Conservation (phyloP, 2,888 invertebrate species). For the Drosophila glabriapex region DNA sequence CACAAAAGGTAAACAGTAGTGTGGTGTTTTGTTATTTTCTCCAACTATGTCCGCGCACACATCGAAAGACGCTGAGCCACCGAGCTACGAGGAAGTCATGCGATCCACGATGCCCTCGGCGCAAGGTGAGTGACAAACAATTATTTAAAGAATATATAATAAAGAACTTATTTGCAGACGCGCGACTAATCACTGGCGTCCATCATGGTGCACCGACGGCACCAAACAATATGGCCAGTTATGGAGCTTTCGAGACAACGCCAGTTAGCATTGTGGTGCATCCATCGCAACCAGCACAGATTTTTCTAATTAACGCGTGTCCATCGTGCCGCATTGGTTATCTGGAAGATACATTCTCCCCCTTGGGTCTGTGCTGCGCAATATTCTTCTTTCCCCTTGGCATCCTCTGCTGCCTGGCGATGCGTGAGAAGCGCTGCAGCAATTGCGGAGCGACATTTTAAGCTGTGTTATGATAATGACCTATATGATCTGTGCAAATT, state of each 20-base stretch:
- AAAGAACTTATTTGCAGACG: constrained; percentile 38
- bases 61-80: constrained; percentile 85
- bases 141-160: neutral
- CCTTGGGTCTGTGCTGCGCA: constrained; percentile 91
- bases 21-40: neutral
- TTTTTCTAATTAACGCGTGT: constrained; percentile 94
- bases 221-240: constrained; percentile 62
- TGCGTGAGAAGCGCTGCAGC: constrained; percentile 93
- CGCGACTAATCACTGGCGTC: constrained; percentile 63
- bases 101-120: constrained; percentile 36
- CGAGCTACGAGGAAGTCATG: constrained; percentile 86
- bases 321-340: constrained; percentile 95
- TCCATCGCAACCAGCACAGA: constrained; percentile 87
- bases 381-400: constrained; percentile 91
- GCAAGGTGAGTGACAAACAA: constrained; percentile 40
- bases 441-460: constrained; percentile 94
- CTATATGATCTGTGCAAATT: constrained; percentile 9
- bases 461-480: constrained; percentile 12
- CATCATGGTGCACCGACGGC: constrained; percentile 65
- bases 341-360: constrained; percentile 94
- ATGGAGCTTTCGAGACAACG: constrained; percentile 86
- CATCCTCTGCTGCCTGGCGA: constrained; percentile 93
- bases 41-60: constrained; percentile 46
- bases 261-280: constrained; percentile 87
- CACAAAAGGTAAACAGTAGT: constrained; percentile 4